Percentiles rank a stretch among this genome's conserved stretches.
Evolutionary conservation across 2,113 vertebrate genomes (phyloP).

Genomic region (Plectropomus leopardus): DNA sequence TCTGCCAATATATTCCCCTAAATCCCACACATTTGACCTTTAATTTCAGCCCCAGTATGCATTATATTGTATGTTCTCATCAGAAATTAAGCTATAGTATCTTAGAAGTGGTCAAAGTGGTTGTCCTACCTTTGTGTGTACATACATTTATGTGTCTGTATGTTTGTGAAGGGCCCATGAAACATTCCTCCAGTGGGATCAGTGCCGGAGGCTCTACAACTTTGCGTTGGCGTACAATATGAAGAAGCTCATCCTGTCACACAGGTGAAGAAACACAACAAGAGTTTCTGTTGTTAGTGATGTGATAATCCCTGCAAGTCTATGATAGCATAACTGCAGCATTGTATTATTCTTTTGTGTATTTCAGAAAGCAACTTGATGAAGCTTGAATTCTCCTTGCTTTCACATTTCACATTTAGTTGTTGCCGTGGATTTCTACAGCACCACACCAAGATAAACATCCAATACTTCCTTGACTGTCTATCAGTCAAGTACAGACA

Average conservation of each 20-base stretch:
- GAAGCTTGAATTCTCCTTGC: no score
- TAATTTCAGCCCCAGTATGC: no score
- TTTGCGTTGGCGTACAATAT: slow-evolving; percentile 94
- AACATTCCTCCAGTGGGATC: slow-evolving; percentile 96
- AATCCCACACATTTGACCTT: no score
- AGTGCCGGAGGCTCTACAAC: slow-evolving; percentile 94
- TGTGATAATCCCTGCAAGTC: background rate
- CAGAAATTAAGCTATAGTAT: no score
- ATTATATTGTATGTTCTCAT: no score
- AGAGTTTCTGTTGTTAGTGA: background rate
- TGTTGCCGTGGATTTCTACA: background rate
- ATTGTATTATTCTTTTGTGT: slow-evolving; percentile 2
- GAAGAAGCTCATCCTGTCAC: slow-evolving; percentile 94
- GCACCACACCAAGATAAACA: background rate
- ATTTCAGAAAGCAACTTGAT: no score
- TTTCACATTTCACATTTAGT: no score
- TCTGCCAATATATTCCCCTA: no score
- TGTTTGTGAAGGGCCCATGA: slow-evolving; percentile 88
- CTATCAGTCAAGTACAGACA: background rate
- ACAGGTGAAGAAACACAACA: slow-evolving; percentile 84
- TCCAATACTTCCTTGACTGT: background rate
- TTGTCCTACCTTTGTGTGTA: no score
- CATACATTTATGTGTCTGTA: background rate
- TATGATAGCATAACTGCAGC: background rate
- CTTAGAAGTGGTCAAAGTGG: no score